Evolutionary conservation across 1,140 invertebrate genomes (phyloP).

Genomic region (Sitophilus oryzae): DNA sequence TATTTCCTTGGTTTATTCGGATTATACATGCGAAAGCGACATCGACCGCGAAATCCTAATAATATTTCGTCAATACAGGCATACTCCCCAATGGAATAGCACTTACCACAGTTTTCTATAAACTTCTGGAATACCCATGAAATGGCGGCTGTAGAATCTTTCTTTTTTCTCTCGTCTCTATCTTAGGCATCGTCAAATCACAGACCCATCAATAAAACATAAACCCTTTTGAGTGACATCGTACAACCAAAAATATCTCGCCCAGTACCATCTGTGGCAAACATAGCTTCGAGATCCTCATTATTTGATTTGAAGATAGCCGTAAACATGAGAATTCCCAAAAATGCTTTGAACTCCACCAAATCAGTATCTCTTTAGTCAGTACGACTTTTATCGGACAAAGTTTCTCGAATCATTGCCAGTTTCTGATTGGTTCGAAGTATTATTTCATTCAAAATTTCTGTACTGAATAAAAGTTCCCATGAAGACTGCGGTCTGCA

Average conservation of each 20-base stretch:
- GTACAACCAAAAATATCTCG: conserved; percentile 13
- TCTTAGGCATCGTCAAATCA: conserved; percentile 3
- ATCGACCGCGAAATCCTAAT: conserved; percentile 14
- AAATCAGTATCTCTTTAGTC: too few species aligned
- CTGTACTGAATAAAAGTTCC: too few species aligned
- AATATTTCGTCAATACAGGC: conserved; percentile 15
- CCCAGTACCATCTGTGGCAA: conserved; percentile 17
- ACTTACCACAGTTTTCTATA: conserved; percentile 3
- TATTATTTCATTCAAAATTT: background rate
- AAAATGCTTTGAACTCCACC: conserved; percentile 9
- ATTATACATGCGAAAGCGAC: conserved; percentile 12
- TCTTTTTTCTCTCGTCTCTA: background rate
- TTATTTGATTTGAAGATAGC: conserved; percentile 10
- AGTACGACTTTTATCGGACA: too few species aligned
- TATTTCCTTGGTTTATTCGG: conserved; percentile 9
- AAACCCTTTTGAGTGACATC: background rate
- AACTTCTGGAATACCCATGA: conserved; percentile 6
- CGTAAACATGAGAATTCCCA: conserved; percentile 7
- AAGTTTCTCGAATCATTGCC: conserved; percentile 2
- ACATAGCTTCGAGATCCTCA: background rate
- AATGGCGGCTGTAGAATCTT: conserved; percentile 6
- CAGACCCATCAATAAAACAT: background rate
- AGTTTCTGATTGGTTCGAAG: background rate
- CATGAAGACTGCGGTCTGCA: background rate
- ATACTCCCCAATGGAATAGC: conserved; percentile 2